Conservation (phyloP, 2,888 invertebrate genomes). For the Plemyria rubiginata region DNA sequence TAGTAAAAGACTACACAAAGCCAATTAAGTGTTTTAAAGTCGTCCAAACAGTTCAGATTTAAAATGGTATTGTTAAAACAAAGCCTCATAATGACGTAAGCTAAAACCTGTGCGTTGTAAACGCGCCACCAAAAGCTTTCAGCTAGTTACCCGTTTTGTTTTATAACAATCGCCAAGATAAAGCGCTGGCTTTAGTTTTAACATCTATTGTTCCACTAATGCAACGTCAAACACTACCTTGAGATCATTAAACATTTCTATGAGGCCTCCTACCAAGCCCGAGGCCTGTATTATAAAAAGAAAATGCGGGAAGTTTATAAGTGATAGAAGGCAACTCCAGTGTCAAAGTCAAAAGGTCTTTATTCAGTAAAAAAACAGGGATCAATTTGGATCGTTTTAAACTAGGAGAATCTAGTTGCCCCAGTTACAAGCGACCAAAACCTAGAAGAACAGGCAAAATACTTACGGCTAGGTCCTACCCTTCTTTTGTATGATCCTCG, state of each 20-base stretch:
- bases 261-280: conserved; percentile 13
- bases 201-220: conserved; percentile 72
- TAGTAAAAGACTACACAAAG: too few species aligned
- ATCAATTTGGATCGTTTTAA: too few species aligned
- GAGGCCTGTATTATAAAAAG: background rate
- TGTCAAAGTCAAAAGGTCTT: too few species aligned
- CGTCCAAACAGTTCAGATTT: background rate
- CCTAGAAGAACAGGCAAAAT: too few species aligned
- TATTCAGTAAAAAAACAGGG: too few species aligned
- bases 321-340: too few species aligned
- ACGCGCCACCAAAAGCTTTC: conserved; percentile 64
- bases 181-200: conserved; percentile 70
- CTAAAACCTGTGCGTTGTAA: conserved; percentile 38
- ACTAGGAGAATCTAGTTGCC: too few species aligned
- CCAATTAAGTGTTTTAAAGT: background rate
- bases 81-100: conserved; percentile 19
- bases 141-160: conserved; percentile 67
- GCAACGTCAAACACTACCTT: conserved; percentile 69
- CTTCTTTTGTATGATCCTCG: too few species aligned
- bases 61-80: background rate
- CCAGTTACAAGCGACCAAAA: too few species aligned
- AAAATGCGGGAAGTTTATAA: background rate
- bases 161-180: conserved; percentile 73
- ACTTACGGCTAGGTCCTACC: too few species aligned
- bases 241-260: conserved; percentile 67